Base-by-base conservation (phyloP, 1,140 invertebrate genomes). In the Eriosoma lanigerum region DNA sequence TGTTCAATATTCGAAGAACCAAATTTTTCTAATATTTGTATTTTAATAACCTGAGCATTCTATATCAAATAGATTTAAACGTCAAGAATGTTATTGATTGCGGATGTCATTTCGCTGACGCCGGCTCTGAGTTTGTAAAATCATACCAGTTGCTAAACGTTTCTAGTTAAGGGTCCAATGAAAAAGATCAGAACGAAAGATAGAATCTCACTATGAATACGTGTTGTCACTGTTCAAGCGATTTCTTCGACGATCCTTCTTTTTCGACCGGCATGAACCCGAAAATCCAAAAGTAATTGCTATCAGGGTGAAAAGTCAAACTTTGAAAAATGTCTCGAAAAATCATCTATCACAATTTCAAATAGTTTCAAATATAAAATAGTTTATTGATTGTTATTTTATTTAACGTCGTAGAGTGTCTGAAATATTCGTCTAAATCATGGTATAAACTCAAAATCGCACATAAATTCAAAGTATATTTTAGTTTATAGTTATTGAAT, bases 361-460 rank as follows among this genome's bases (percentile, higher is more conserved):
- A 72, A 44, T 68, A 26, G 17, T 29, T 46, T 29, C 29, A 72
- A 24, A 72, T 29, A 29, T 29, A 29, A 72, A 17, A 72, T 17
- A 29, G 46, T 52, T 29, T 72, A 72, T 72, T 72, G 68, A 72
- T 72, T 72, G 68, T 72, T 72, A 26, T 70, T 70, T 70, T 70
- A 70, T 70, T 72, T 50, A 29, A 72, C 68, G 24, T 52, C 48
- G 50, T 24, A n/a, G n/a, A 6, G 64, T 68, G 38, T 46, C 38
- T 24, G 32, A 68, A 44, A n/a, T 68, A 68, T 68, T 44, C n/a
- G 62, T 13, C 6, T 8, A n/a, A 54, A 54, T 9, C 21, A 15
- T 1, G 29, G 13, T 26, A 38, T 64, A 26, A 58, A 58, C 24
- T 19, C 26, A 19, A 6, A 32, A 15, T 32, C 13, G 0, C 24